phyloP scores from a whole-genome alignment of 2,113 vertebrate genomes.

The Micronisus gabar region DNA sequence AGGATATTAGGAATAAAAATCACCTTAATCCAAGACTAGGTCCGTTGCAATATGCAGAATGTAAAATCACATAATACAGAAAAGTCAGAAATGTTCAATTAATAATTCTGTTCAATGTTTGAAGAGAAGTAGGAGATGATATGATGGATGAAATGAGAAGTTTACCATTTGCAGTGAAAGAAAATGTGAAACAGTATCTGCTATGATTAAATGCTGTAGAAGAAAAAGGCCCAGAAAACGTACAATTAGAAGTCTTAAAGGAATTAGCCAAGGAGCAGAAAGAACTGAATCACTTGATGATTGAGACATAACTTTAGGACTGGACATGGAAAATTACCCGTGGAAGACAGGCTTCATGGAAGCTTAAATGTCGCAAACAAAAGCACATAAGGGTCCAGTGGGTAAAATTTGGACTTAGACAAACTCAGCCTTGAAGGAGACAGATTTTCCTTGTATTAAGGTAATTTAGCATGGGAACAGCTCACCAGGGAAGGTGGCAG shows the following conservation, averaged over 20 bases:
- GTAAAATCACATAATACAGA: not conserved
- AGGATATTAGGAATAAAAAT: not conserved
- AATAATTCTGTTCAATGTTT: conserved; percentile 23
- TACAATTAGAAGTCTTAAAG: not conserved
- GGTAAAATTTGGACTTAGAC: not conserved
- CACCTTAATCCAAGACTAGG: not conserved
- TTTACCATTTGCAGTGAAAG: not conserved
- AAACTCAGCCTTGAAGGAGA: not conserved
- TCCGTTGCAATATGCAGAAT: not conserved
- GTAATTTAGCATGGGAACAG: not conserved
- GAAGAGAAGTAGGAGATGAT: not conserved
- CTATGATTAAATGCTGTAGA: not conserved
- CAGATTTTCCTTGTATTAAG: not conserved
- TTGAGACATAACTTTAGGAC: not conserved
- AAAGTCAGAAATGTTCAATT: not conserved
- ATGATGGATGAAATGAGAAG: not conserved
- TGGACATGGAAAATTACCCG: not conserved
- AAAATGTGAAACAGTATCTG: not conserved
- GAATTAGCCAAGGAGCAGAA: not conserved
- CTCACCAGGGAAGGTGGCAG: not conserved
- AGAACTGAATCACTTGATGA: not conserved
- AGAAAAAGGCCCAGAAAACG: not conserved
- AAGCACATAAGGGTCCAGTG: not conserved
- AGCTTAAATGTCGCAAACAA: not conserved
- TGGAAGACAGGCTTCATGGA: not conserved